Base-by-base conservation (phyloP, 2,888 invertebrate genomes). In the Antitype chi region DNA sequence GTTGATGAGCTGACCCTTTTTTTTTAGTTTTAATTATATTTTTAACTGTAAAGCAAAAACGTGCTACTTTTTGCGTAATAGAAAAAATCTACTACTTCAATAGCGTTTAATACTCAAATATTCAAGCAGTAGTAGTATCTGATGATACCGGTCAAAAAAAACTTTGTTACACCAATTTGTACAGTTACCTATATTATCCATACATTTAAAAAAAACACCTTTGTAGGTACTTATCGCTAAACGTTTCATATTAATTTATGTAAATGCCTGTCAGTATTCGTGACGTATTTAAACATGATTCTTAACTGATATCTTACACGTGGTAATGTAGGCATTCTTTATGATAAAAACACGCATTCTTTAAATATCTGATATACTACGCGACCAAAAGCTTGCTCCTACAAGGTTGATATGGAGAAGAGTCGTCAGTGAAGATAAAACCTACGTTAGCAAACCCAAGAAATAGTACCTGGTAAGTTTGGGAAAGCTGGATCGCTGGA, bases 331-430 rank as follows among this genome's bases (percentile, higher is more conserved):
- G 69, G 76, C n/a, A 28, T 28, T 20, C 11, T 38, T 15, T 70
- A 49, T 15, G 49, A 60, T 53, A 76, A 43, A 74, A 78, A 49
- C 15, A 7, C 32, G 32, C 52, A 32, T 52, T 70, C 43, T 78
- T 52, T 64, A 57, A 52, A 78, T 78, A 78, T 52, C 15, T 57
- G 9, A 63, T 17, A n/a, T 52, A 57, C 28, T 8, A n/a, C 11
- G 20, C 2, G 11, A n/a, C 23, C 57, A n/a, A 52, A 49, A 64
- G 70, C 43, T 70, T 63, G 28, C 63, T 57, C 15, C 49, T 63
- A 63, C n/a, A 55, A 69, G 49, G 38, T 28, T 60, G 2, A 11
- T n/a, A 47, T 62, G n/a, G 0, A 25, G 20, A 55, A 7, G 23
- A 76, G 28, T 15, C n/a, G 4, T 53, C 20, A 47, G 15, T 47